Base-by-base conservation (phyloP, 2,797 vertebrate genomes). In the Dryobates pubescens region DNA sequence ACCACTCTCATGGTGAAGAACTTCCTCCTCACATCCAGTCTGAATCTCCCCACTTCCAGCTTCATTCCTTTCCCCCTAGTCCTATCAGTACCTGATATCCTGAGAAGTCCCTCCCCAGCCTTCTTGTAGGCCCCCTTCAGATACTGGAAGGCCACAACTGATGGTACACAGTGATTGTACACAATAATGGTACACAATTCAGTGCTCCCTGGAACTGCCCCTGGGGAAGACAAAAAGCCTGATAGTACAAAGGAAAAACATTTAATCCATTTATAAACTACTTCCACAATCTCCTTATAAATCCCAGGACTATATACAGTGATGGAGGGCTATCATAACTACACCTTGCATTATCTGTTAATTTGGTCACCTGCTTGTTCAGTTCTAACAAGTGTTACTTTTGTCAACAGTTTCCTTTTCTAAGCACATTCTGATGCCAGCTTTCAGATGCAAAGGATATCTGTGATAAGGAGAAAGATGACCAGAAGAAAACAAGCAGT, bases 171-270 rank as follows among this genome's bases (percentile, higher is more conserved):
- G 36, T 36, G 36, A 36, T 36, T 36, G 36, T 36, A 36, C 10
- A 36, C 36, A 36, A 23, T 32, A 29, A 17, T 0, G 3, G 47
- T 15, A 19, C 17, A 14, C 3, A n/a, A 26, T n/a, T 36, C 45
- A 43, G 34, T 3, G 2, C 47, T 74, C 20, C 9, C 10, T 30
- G 19, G 23, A 79, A 14, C 5, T 1, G 0, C 26, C 18, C 23
- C 17, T 10, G 8, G 14, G 23, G 17, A 83, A 58, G 84, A 67
- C 4, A 56, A 70, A 91, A n/a, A 3, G 1, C 23, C 51, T 57
- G 27, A 29, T 0, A 2, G 10, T 4, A 23, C 18, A 5, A 72
- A 76, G 17, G 17, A 34, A 59, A 84, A 53, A 8, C 2, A 4
- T 26, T 77, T 61, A 64, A 57, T 61, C 19, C 13, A 38, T 16